Base-by-base conservation (phyloP, 2,113 vertebrate genomes). In the Ctenomys sociabilis region DNA sequence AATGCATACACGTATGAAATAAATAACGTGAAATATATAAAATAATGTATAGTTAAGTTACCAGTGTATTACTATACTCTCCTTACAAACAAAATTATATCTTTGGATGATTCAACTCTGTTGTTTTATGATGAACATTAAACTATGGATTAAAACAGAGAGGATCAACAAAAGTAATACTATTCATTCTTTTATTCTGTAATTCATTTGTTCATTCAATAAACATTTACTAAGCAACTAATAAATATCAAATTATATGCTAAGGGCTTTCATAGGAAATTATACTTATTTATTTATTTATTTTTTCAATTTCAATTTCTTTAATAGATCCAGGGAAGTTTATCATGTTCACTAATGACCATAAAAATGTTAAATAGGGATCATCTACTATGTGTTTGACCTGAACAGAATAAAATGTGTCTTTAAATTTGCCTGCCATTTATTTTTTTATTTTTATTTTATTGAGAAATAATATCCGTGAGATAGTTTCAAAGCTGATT, bases 71-170 rank as follows among this genome's bases (percentile, higher is more conserved):
- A 75, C 22, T 73, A 85, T 92, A 93, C 10, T 92, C 32, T 92
- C 14, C 32, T 0, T 70, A 49, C 89, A 95, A 95, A 93, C 30
- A 70, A 73, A 95, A 91, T 77, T 91, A 28, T 83, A 83, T 52
- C 43, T 95, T 85, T n/a, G 87, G 52, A 57, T 88, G 66, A 91
- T 45, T 35, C 26, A 40, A 63, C 28, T 83, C 22, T 64, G 3
- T 75, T 90, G 54, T 49, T 82, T 82, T 72, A 66, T 95, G 54
- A 87, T 45, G 70, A 57, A 63, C 57, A 45, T 54, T 90, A 96
- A 97, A 28, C 10, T 96, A 77, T 66, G 52, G 17, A 78, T 64
- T 91, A 54, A 90, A 92, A 92, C 19, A 75, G 75, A 85, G 26
- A 37, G 85, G 61, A 85, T 52, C 28, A 78, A 78, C 28, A 28